phyloP scores from a whole-genome alignment of 2,113 vertebrate genomes.

The Pteropus alecto region DNA sequence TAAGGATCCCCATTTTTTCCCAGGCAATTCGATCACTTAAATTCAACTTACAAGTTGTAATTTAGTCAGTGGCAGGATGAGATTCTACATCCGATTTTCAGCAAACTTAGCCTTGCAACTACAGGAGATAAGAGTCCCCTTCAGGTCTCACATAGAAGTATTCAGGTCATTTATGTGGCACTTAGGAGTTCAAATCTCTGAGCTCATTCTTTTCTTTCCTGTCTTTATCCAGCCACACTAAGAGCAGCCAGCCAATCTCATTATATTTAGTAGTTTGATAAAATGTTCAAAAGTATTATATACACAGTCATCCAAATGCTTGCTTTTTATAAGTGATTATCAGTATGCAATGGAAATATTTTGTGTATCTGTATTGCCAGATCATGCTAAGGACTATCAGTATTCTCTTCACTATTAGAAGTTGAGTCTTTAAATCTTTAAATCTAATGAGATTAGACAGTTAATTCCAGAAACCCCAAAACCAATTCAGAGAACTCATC shows the following conservation, averaged over 20 bases:
- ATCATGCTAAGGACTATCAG: neutral
- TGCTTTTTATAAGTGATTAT: neutral
- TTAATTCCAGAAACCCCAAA: neutral
- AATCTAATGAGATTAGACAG: neutral
- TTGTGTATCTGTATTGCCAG: neutral
- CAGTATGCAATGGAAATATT: neutral
- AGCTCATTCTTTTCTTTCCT: neutral
- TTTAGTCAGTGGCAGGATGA: neutral
- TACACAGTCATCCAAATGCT: neutral
- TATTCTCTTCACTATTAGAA: neutral
- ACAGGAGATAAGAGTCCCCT: neutral
- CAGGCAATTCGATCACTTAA: neutral
- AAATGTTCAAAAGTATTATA: neutral
- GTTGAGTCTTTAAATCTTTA: neutral
- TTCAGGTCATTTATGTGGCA: neutral
- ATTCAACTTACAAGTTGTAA: neutral
- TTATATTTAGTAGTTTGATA: neutral
- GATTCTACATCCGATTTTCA: neutral
- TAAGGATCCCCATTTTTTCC: neutral
- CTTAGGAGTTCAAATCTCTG: neutral
- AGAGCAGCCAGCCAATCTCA: neutral
- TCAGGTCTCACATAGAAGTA: neutral
- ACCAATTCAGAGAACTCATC: neutral
- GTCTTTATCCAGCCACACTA: neutral
- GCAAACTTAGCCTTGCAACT: neutral